phyloP scores from a whole-genome alignment of 2,888 invertebrate genomes.

The Hemistola chrysoprasaria region DNA sequence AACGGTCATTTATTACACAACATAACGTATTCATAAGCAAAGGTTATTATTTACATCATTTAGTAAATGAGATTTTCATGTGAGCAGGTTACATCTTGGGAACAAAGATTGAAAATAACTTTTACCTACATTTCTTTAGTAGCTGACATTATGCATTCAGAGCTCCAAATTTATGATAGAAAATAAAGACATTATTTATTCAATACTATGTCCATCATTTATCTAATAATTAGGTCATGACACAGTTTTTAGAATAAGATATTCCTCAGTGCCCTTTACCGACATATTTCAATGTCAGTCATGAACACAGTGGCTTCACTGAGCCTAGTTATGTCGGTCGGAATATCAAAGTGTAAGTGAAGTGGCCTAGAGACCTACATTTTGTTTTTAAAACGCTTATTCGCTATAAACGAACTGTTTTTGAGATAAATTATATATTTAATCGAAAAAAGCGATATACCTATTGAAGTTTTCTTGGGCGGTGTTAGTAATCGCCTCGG shows the following conservation, averaged over 20 bases:
- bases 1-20: slow-evolving; percentile 82
- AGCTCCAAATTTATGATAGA: too few relatives aligned
- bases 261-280: slow-evolving; percentile 80
- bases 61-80: slow-evolving; percentile 51
- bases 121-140: slow-evolving; percentile 11
- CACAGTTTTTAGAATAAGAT: slow-evolving; percentile 71
- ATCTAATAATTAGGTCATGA: slow-evolving; percentile 61
- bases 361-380: slow-evolving; percentile 96
- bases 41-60: slow-evolving; percentile 69
- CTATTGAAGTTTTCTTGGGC: slow-evolving; percentile 48
- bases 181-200: not conserved
- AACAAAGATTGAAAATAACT: slow-evolving; percentile 34
- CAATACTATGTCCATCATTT: slow-evolving; percentile 10
- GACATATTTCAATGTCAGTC: slow-evolving; percentile 83
- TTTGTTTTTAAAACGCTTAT: slow-evolving; percentile 72
- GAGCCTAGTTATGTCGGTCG: slow-evolving; percentile 88
- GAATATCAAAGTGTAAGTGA: slow-evolving; percentile 91
- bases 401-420: slow-evolving; percentile 69
- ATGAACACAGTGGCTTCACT: slow-evolving; percentile 86
- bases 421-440: slow-evolving; percentile 82
- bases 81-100: slow-evolving; percentile 28
- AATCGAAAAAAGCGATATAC: slow-evolving; percentile 68
- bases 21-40: slow-evolving; percentile 74
- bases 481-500: slow-evolving; percentile 60
- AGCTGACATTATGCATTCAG: not conserved